Evolutionary conservation across 30 jellyfish, hydroid and myxozoan genomes (phyloP).

Genomic region (Cassiopea xamachana): DNA sequence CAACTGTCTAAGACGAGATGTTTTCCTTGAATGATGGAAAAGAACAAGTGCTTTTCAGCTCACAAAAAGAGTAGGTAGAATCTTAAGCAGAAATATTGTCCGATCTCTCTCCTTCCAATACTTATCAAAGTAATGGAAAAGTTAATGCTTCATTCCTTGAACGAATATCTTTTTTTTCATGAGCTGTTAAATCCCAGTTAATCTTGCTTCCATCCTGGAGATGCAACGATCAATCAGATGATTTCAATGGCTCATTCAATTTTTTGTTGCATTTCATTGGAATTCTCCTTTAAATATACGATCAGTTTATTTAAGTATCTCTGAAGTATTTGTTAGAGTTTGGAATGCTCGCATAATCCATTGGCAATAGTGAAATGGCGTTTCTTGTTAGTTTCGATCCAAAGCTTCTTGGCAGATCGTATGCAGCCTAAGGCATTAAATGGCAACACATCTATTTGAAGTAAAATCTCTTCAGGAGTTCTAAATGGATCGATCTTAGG

Average conservation of each 20-base stretch:
- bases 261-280: neutral
- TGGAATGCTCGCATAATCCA: neutral
- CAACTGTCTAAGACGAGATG: too few relatives aligned
- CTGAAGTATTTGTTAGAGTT: neutral
- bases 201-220: conserved; percentile 15
- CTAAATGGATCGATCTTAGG: conserved; percentile 1
- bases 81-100: conserved; percentile 5
- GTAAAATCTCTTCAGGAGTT: neutral
- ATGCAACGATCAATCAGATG: conserved; percentile 5
- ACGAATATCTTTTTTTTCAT: neutral
- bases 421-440: neutral
- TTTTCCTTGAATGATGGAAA: neutral
- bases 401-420: neutral
- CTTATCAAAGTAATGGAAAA: neutral
- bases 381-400: neutral
- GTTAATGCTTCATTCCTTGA: neutral
- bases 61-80: neutral
- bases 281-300: neutral
- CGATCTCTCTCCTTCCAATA: conserved; percentile 14
- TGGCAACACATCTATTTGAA: neutral
- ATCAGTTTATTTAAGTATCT: neutral
- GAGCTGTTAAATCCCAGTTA: neutral
- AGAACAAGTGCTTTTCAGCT: neutral
- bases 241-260: neutral
- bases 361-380: neutral